Percentiles rank a stretch among this genome's conserved stretches.
Evolutionary conservation across 2,113 vertebrate genomes (phyloP).

Genomic region (Sapajus apella): DNA sequence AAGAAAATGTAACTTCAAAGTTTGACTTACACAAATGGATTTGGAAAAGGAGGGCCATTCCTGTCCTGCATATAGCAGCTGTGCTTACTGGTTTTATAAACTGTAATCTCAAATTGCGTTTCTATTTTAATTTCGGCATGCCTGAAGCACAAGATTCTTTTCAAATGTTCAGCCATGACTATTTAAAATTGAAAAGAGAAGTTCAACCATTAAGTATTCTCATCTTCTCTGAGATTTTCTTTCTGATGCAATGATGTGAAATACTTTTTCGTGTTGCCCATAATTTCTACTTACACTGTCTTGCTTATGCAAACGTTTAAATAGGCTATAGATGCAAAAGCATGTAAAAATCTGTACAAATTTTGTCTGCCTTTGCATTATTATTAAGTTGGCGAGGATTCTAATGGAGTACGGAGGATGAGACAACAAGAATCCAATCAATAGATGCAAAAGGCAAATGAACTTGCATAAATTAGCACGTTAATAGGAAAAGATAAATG

Average conservation of each 20-base stretch:
- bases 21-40: slow-evolving; percentile 46
- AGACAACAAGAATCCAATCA: slow-evolving; percentile 69
- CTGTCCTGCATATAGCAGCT: slow-evolving; percentile 20
- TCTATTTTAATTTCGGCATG: slow-evolving; percentile 71
- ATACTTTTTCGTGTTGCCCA: background rate
- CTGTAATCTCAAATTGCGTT: slow-evolving; percentile 61
- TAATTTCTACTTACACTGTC: slow-evolving; percentile 42
- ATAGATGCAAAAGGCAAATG: slow-evolving; percentile 66
- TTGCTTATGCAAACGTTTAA: slow-evolving; percentile 63
- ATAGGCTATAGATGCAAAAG: slow-evolving; percentile 28
- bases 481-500: slow-evolving; percentile 60
- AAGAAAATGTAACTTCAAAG: slow-evolving; percentile 14
- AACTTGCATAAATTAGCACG: slow-evolving; percentile 77
- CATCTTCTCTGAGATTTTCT: slow-evolving; percentile 31
- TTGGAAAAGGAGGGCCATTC: slow-evolving; percentile 24
- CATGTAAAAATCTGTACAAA: slow-evolving; percentile 47
- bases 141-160: slow-evolving; percentile 34
- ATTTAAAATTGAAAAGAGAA: slow-evolving; percentile 46
- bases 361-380: slow-evolving; percentile 61
- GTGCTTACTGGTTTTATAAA: slow-evolving; percentile 45
- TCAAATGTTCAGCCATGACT: slow-evolving; percentile 50
- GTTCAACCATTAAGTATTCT: slow-evolving; percentile 55
- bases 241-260: slow-evolving; percentile 58
- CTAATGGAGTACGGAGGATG: slow-evolving; percentile 59
- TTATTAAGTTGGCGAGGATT: slow-evolving; percentile 70